A percentile compares a stretch with the other conserved stretches of the same genome.
phyloP scores from a whole-genome alignment of 2,888 invertebrate species.

The Cephus pulcher region DNA sequence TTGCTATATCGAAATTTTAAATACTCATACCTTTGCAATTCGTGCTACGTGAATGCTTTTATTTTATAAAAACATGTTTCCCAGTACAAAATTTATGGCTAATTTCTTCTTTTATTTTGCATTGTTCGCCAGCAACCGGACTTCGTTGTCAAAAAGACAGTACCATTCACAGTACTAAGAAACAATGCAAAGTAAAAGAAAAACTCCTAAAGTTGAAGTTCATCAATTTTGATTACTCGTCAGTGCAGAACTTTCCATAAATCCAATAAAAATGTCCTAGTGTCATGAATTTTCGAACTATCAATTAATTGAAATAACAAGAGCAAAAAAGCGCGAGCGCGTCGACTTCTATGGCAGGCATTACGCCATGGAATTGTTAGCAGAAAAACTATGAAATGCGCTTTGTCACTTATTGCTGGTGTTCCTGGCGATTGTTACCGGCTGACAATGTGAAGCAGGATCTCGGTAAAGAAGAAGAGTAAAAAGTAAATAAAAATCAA shows the following conservation, averaged over 20 bases:
- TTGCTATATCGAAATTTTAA: too few species aligned
- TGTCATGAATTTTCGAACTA: neutral
- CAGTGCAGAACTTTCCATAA: neutral
- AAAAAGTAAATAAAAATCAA: slow-evolving; percentile 14
- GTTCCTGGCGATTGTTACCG: neutral
- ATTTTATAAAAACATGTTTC: too few species aligned
- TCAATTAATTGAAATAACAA: neutral
- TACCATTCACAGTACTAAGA: too few species aligned
- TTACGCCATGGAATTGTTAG: neutral
- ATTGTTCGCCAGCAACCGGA: too few species aligned
- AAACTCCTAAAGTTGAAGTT: neutral
- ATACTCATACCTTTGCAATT: too few species aligned
- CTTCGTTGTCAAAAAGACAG: too few species aligned
- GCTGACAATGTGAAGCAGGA: neutral
- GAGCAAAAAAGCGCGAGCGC: neutral
- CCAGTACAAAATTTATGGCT: too few species aligned
- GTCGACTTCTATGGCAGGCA: neutral
- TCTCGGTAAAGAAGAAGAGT: neutral
- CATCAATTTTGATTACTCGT: neutral
- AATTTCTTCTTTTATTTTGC: too few species aligned
- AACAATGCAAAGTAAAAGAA: neutral
- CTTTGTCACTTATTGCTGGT: neutral
- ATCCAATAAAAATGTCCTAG: neutral
- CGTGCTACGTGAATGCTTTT: too few species aligned
- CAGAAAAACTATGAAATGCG: neutral